These are phyloP conservation scores for Tholera decimalis DNA, from an alignment of 2,888 invertebrate species.

Conservation along the genomic window DNA sequence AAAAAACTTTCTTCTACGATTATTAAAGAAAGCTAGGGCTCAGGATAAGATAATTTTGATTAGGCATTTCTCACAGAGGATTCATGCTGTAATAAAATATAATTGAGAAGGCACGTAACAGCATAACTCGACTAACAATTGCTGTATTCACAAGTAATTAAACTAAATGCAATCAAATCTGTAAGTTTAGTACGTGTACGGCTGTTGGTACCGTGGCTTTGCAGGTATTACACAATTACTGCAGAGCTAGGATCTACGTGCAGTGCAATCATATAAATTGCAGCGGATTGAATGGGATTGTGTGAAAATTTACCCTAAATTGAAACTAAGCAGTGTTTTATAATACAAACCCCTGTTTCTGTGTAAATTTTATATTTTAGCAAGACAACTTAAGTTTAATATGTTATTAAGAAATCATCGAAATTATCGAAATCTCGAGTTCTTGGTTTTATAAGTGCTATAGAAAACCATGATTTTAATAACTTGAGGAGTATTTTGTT, in stretches of 20 bases:
- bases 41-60: background rate
- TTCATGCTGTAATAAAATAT: conserved; percentile 6
- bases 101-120: background rate
- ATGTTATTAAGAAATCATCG: conserved; percentile 14
- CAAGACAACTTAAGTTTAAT: background rate
- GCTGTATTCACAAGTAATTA: conserved; percentile 62
- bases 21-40: background rate
- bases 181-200: conserved; percentile 48
- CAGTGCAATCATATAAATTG: conserved; percentile 60
- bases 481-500: conserved; percentile 1
- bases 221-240: conserved; percentile 59
- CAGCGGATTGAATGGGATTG: conserved; percentile 51
- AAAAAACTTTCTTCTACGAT: background rate
- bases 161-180: conserved; percentile 68
- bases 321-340: conserved; percentile 48
- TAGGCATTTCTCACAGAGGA: background rate
- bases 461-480: conserved; percentile 19
- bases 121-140: conserved; percentile 33
- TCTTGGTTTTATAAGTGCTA: background rate
- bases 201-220: conserved; percentile 29
- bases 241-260: conserved; percentile 43
- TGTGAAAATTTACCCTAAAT: conserved; percentile 55
- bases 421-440: conserved; percentile 11
- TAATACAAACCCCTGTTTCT: conserved; percentile 31
- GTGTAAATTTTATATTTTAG: conserved; percentile 36